Conservation (phyloP, 1,140 invertebrate species). For the Sogatella furcifera region DNA sequence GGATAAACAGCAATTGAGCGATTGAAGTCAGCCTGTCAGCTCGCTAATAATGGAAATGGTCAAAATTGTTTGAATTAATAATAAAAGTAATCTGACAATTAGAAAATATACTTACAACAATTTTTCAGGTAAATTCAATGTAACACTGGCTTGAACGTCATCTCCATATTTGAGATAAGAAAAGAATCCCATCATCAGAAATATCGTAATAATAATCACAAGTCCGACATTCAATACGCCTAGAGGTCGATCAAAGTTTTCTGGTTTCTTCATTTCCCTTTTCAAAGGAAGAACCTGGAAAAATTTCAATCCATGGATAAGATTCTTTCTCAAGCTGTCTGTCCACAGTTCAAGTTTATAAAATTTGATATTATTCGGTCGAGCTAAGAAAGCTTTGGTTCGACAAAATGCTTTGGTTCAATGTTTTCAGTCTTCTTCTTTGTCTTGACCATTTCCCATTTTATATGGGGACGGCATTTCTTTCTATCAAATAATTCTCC, state of each 20-base stretch:
- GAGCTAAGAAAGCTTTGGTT: no score
- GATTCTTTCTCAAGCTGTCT: no score
- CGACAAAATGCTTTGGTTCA: no score
- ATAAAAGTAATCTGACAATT: no score
- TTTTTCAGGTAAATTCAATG: constrained; percentile 52
- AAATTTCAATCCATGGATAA: background rate
- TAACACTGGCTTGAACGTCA: constrained; percentile 53
- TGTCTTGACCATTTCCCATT: no score
- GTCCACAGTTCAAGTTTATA: no score
- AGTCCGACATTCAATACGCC: constrained; percentile 82
- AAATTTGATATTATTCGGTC: background rate
- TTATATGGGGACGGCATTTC: no score
- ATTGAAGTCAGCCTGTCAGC: no score
- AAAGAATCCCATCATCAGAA: constrained; percentile 79
- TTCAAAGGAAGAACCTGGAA: constrained; percentile 52
- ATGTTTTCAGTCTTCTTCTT: no score
- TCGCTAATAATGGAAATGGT: no score
- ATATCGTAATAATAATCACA: constrained; percentile 69
- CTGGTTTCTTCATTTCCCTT: constrained; percentile 77
- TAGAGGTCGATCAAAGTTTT: constrained; percentile 63
- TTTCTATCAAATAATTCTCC: no score
- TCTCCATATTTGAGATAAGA: constrained; percentile 73
- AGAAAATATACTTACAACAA: constrained; percentile 49
- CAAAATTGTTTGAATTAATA: no score
- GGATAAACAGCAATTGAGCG: background rate